phyloP scores from a whole-genome alignment of 2,113 vertebrate genomes.

The Equus quagga region DNA sequence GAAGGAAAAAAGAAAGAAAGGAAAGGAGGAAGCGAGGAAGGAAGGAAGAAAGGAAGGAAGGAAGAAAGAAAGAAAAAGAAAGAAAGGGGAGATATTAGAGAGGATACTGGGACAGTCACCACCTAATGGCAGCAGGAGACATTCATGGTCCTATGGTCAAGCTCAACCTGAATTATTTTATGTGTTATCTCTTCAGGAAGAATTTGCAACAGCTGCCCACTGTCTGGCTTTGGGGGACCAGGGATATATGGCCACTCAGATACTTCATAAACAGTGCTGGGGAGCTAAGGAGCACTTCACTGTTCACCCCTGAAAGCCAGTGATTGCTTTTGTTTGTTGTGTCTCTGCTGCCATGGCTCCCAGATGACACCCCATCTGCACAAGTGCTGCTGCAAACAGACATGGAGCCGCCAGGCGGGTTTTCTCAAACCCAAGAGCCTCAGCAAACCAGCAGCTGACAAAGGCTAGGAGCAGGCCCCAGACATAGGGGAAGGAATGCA shows the following conservation, averaged over 20 bases:
- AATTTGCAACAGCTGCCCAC: slow-evolving; percentile 68
- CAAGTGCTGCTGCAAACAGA: slow-evolving; percentile 22
- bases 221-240: slow-evolving; percentile 49
- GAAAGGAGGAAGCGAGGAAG: accelerated
- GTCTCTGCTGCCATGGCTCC: slow-evolving; percentile 74
- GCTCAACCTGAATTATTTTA: slow-evolving; percentile 15
- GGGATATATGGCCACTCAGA: slow-evolving; percentile 23
- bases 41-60: accelerated
- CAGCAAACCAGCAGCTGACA: slow-evolving; percentile 61
- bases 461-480: slow-evolving; percentile 61
- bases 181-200: slow-evolving; percentile 40
- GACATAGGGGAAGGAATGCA: slow-evolving; percentile 66
- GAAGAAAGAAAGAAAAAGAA: accelerated
- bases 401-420: slow-evolving; percentile 46
- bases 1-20: accelerated
- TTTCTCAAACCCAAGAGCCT: slow-evolving; percentile 72
- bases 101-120: not conserved
- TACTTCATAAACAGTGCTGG: slow-evolving; percentile 67
- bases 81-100: not conserved
- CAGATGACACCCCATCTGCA: slow-evolving; percentile 71
- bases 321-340: slow-evolving; percentile 81
- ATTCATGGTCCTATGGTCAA: not conserved
- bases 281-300: slow-evolving; percentile 50
- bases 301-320: slow-evolving; percentile 55
- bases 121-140: not conserved